A percentile compares a stretch with the other conserved stretches of the same genome.
Conservation (phyloP, 2,113 vertebrate species). For the Apus apus region DNA sequence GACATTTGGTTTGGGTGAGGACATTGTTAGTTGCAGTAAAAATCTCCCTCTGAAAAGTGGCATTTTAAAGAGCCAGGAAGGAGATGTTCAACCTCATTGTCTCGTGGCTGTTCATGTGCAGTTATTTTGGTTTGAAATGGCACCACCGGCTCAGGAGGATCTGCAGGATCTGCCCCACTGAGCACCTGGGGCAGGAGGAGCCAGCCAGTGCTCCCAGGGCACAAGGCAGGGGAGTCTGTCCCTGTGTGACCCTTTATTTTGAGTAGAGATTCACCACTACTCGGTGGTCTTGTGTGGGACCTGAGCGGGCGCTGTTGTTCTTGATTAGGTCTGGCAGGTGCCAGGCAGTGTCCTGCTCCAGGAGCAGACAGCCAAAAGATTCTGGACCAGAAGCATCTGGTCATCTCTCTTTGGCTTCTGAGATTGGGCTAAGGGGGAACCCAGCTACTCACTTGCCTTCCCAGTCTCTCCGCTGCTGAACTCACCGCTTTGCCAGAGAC, state of each 20-base stretch:
- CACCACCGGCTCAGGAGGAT: rapidly evolving
- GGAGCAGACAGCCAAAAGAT: neutral
- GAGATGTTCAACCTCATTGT: neutral
- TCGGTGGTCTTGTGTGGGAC: neutral
- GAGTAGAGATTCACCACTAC: neutral
- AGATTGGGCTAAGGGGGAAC: neutral
- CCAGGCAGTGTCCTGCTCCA: rapidly evolving
- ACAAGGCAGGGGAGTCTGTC: neutral
- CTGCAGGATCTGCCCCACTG: rapidly evolving
- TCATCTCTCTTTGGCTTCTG: neutral
- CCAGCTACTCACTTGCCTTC: rapidly evolving
- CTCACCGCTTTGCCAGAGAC: rapidly evolving
- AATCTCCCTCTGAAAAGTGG: neutral
- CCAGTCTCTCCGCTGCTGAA: rapidly evolving
- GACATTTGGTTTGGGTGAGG: neutral
- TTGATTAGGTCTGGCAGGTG: neutral
- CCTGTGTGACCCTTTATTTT: rapidly evolving
- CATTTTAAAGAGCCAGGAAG: neutral
- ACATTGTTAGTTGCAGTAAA: neutral
- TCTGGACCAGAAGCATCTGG: neutral
- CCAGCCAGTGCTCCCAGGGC: neutral
- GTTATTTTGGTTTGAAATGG: neutral
- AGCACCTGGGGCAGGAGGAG: rapidly evolving
- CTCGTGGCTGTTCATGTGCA: rapidly evolving
- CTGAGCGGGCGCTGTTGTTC: neutral